These are phyloP conservation scores for Belgica antarctica DNA, from an alignment of 2,888 invertebrate genomes.

Conservation along the genomic window DNA sequence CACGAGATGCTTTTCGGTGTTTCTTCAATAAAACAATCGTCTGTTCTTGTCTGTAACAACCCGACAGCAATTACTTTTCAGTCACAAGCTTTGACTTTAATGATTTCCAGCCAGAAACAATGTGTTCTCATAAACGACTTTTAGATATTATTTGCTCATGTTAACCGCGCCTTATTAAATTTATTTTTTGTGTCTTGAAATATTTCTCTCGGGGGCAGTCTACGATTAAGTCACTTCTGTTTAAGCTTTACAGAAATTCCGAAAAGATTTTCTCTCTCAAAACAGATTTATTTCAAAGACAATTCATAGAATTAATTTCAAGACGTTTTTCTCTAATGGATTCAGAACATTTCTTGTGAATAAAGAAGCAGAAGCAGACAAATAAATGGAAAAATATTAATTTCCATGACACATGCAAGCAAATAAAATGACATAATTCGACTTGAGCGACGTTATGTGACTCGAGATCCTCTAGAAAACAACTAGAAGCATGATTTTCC, in stretches of 20 bases:
- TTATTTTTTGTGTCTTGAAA: background rate
- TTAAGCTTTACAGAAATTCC: too few species aligned
- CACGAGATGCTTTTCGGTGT: background rate
- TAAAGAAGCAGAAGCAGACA: too few species aligned
- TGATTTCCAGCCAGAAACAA: background rate
- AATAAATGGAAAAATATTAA: background rate
- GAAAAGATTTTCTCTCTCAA: too few species aligned
- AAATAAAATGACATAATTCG: slow-evolving; percentile 34
- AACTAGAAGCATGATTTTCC: background rate
- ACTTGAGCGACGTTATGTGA: slow-evolving; percentile 3
- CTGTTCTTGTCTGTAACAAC: background rate
- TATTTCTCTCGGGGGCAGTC: too few species aligned
- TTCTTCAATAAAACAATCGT: slow-evolving; percentile 8
- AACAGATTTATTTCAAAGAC: too few species aligned
- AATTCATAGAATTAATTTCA: too few species aligned
- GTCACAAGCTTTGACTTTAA: background rate
- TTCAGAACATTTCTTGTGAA: too few species aligned
- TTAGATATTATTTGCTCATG: background rate
- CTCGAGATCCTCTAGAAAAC: background rate
- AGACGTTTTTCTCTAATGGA: too few species aligned
- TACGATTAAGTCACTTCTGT: too few species aligned
- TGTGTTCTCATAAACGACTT: slow-evolving; percentile 5
- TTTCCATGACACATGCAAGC: slow-evolving; percentile 34
- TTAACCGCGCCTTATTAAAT: background rate
- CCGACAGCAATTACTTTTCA: background rate